Base-by-base conservation (phyloP, 2,888 invertebrate species). In the Archips xylosteana region DNA sequence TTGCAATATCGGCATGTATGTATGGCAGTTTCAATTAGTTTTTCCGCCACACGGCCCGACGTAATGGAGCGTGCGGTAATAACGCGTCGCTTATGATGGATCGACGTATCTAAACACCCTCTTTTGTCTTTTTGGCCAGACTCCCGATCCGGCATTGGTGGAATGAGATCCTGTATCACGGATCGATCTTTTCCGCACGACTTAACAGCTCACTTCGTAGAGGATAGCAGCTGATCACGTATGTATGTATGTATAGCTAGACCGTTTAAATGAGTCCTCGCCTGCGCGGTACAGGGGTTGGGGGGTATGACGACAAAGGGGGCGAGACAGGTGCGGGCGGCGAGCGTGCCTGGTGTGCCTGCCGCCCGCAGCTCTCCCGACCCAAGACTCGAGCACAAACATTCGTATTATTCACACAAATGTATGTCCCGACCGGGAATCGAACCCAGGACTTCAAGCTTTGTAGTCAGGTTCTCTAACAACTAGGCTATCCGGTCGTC, bases 11-110 rank as follows among this genome's bases (percentile, higher is more conserved):
- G 62, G 60, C 60, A n/a, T 60, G 60, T 60, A 42, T 42, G 62
- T 62, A 36, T 60, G 60, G 60, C 36, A n/a, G 13, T 60, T 60
- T 62, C 62, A 62, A 60, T 62, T 62, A 62, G 62, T 62, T 62
- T 60, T 62, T 62, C 62, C 62, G 62, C 15, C 42, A 42, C 10
- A 23, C 60, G 39, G 42, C 9, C 36, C 15, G n/a, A 23, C 8
- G 13, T 62, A 62, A 62, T 62, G 39, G 42, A 39, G 42, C 62
- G 62, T 10, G 62, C 15, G 62, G 62, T 42, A 62, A 62, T 62
- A 62, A 62, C 62, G 60, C 60, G 36, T 36, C 60, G n/a, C n/a
- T 15, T 15, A 62, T 60, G 60, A 60, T 60, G 60, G 60, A 60
- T 60, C 60, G 36, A 1, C 10, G 32, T 23, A 12, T 3, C 57